Percentiles rank a stretch among this genome's conserved stretches.
phyloP scores from a whole-genome alignment of 2,888 invertebrate genomes.

The Cataglyphis altisquamis region DNA sequence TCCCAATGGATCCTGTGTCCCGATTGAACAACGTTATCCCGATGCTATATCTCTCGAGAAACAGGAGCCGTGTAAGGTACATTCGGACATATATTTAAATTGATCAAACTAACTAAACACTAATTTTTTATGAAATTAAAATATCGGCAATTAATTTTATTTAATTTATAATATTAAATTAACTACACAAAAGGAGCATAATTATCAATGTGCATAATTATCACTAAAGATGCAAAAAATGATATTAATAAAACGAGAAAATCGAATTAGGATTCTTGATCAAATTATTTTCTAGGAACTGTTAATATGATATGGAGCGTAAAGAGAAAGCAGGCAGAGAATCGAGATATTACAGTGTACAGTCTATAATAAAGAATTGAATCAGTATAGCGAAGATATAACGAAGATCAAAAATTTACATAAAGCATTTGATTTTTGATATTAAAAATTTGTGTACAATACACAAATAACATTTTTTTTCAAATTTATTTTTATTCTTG shows the following conservation, averaged over 20 bases:
- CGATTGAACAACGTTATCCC: slow-evolving; percentile 1
- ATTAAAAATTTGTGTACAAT: background rate
- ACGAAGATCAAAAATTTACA: background rate
- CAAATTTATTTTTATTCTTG: background rate
- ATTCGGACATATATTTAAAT: background rate
- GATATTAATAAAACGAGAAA: background rate
- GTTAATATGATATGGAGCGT: slow-evolving; percentile 40
- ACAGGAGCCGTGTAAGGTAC: too few relatives aligned
- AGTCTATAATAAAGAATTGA: slow-evolving; percentile 3
- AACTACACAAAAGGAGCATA: background rate
- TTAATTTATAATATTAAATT: background rate
- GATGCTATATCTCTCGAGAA: background rate
- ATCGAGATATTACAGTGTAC: background rate
- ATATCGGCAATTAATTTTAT: background rate
- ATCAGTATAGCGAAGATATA: background rate
- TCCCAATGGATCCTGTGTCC: background rate
- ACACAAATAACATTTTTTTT: background rate
- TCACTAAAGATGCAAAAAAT: slow-evolving; percentile 6
- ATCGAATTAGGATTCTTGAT: slow-evolving; percentile 13
- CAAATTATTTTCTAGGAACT: background rate
- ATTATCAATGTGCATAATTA: background rate
- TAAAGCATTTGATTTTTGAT: background rate
- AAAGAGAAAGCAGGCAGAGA: slow-evolving; percentile 42
- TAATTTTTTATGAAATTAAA: background rate
- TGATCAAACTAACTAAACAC: background rate